These are phyloP conservation scores for Paracyclopina nana DNA, from an alignment of 1,140 invertebrate genomes.

Conservation along the genomic window DNA sequence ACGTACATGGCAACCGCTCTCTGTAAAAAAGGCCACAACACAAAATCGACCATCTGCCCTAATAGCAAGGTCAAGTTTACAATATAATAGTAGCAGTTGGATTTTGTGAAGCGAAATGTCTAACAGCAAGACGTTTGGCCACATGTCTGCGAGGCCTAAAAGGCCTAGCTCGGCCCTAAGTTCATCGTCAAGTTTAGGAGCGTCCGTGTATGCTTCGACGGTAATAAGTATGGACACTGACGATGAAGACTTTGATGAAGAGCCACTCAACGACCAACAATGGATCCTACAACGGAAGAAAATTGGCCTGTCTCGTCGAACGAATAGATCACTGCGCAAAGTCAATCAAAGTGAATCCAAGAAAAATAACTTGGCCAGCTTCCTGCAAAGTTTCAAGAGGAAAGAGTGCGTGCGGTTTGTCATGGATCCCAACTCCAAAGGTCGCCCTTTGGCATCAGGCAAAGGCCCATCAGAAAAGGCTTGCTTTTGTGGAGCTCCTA, in stretches of 20 bases:
- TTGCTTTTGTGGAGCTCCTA: not conserved
- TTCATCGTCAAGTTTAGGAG: too few relatives aligned
- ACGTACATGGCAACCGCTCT: too few relatives aligned
- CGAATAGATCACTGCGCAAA: constrained; percentile 13
- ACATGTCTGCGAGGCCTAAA: too few relatives aligned
- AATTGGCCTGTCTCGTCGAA: constrained; percentile 18
- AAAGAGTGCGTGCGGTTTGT: constrained; percentile 18
- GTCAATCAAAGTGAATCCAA: not conserved
- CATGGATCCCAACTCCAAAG: not conserved
- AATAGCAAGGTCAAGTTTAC: too few relatives aligned
- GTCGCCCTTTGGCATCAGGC: not conserved
- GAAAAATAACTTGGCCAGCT: constrained; percentile 15
- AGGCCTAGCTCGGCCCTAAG: too few relatives aligned
- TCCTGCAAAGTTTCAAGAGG: constrained; percentile 16
- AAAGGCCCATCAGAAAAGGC: not conserved
- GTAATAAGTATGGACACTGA: not conserved
- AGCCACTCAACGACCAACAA: constrained; percentile 16
- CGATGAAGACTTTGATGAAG: not conserved
- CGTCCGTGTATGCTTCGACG: not conserved
- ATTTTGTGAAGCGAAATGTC: too few relatives aligned
- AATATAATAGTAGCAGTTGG: too few relatives aligned
- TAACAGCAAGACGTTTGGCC: too few relatives aligned
- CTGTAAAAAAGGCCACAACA: too few relatives aligned
- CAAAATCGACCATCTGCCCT: too few relatives aligned
- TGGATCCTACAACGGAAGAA: constrained; percentile 19